Percentiles rank a stretch among this genome's conserved stretches.
These are phyloP conservation scores for Bovichtus variegatus DNA, from an alignment of 2,797 vertebrate genomes.

Conservation along the genomic window DNA sequence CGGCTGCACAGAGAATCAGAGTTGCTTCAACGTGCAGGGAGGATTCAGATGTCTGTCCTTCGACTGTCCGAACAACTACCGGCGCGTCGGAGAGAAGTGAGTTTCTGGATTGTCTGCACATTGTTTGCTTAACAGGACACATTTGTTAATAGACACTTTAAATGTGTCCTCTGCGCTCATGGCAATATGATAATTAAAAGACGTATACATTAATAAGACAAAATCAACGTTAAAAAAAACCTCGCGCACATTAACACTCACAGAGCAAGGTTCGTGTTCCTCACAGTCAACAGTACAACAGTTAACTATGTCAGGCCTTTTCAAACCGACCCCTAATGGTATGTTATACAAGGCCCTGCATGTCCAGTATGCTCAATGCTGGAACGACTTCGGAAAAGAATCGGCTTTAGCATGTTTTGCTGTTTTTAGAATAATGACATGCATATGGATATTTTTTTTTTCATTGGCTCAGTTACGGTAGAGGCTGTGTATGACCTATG, in stretches of 20 bases:
- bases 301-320: background rate
- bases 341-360: conserved; percentile 59
- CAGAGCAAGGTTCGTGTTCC: background rate
- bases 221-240: background rate
- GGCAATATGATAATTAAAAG: background rate
- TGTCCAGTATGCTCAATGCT: conserved; percentile 61
- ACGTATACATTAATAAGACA: background rate
- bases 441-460: conserved; percentile 35
- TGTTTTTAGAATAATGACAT: conserved; percentile 45
- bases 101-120: conserved; percentile 51
- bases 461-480: conserved; percentile 12
- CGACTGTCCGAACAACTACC: conserved; percentile 93
- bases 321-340: conserved; percentile 2
- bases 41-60: conserved; percentile 92
- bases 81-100: conserved; percentile 93
- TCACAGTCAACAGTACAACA: background rate
- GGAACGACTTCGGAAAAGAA: conserved; percentile 46
- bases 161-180: background rate
- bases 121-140: background rate
- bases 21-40: conserved; percentile 97
- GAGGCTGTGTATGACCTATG: conserved; percentile 40
- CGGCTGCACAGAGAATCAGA: conserved; percentile 91
- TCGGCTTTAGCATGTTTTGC: conserved; percentile 71
- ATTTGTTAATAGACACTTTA: background rate
- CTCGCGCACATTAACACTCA: background rate